Evolutionary conservation across 2,888 invertebrate genomes (phyloP).

Genomic region (Drosophila acutilabella): DNA sequence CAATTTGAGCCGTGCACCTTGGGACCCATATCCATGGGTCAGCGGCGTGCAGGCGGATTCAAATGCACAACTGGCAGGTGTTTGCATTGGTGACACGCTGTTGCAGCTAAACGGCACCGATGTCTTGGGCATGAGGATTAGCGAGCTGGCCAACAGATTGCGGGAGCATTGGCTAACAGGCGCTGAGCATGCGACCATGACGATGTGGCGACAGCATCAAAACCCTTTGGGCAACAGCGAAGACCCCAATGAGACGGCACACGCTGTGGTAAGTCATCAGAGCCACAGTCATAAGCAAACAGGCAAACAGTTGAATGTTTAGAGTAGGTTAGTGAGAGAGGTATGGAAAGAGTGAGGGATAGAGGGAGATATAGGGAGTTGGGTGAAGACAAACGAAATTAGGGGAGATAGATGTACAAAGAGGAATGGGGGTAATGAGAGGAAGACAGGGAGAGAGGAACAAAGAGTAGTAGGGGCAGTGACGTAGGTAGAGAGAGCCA

Average conservation of each 20-base stretch:
- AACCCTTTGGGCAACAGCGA: slow-evolving; percentile 21
- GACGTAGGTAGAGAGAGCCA: no score
- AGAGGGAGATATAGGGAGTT: no score
- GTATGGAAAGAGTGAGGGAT: slow-evolving; percentile 2
- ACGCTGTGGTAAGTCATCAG: slow-evolving; percentile 61
- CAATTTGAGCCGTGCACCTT: slow-evolving; percentile 90
- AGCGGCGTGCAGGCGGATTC: slow-evolving; percentile 88
- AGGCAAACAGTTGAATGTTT: slow-evolving; percentile 14
- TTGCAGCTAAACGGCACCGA: slow-evolving; percentile 86
- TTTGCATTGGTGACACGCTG: slow-evolving; percentile 90
- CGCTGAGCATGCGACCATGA: slow-evolving; percentile 78
- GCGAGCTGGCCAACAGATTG: slow-evolving; percentile 82
- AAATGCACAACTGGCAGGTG: slow-evolving; percentile 88
- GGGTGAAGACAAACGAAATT: no score
- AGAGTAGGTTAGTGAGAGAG: slow-evolving; percentile 12
- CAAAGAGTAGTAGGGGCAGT: no score
- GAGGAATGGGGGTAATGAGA: no score
- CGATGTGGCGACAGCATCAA: slow-evolving; percentile 83
- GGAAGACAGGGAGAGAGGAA: no score
- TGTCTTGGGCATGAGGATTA: slow-evolving; percentile 83
- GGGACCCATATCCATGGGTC: slow-evolving; percentile 94
- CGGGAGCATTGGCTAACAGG: slow-evolving; percentile 83
- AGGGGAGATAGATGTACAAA: no score
- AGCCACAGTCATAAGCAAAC: background rate
- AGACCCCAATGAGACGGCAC: slow-evolving; percentile 64